A percentile compares a stretch with the other conserved stretches of the same genome.
Conservation (phyloP, 1,140 invertebrate genomes). For the Nymphalis io region DNA sequence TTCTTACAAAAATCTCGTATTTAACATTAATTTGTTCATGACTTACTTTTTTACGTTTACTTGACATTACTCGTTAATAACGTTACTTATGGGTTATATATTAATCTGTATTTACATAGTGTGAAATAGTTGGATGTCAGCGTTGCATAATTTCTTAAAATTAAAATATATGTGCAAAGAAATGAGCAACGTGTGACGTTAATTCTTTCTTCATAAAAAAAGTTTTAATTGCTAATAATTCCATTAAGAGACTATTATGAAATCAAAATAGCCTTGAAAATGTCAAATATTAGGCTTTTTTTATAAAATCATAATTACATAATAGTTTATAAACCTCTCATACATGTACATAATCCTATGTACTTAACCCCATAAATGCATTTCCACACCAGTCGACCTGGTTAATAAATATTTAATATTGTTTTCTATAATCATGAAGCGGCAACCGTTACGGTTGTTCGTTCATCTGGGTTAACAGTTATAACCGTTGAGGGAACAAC, state of each 20-base stretch:
- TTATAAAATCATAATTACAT: background rate
- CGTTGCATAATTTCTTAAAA: slow-evolving; percentile 11
- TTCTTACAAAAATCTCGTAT: slow-evolving; percentile 38
- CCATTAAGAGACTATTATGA: background rate
- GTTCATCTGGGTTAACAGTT: slow-evolving; percentile 27
- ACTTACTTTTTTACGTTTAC: too few species aligned
- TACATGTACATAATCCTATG: slow-evolving; percentile 5
- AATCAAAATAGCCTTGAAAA: background rate
- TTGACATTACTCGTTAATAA: background rate
- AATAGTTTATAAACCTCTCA: slow-evolving; percentile 1
- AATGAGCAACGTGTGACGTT: background rate
- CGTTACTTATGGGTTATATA: background rate
- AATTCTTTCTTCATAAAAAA: background rate
- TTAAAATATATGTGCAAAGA: slow-evolving; percentile 20
- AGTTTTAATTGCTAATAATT: background rate
- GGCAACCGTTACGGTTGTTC: slow-evolving; percentile 27
- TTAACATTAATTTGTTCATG: slow-evolving; percentile 12
- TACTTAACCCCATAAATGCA: slow-evolving; percentile 35
- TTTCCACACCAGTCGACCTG: slow-evolving; percentile 24
- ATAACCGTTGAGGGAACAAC: slow-evolving; percentile 22
- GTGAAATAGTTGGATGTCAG: background rate
- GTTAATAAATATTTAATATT: slow-evolving; percentile 25
- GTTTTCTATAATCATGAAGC: slow-evolving; percentile 30
- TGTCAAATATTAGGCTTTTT: background rate
- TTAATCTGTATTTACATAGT: slow-evolving; percentile 6